These are phyloP conservation scores for Lipophrys pholis DNA, from an alignment of 2,113 vertebrate species.

Conservation along the genomic window DNA sequence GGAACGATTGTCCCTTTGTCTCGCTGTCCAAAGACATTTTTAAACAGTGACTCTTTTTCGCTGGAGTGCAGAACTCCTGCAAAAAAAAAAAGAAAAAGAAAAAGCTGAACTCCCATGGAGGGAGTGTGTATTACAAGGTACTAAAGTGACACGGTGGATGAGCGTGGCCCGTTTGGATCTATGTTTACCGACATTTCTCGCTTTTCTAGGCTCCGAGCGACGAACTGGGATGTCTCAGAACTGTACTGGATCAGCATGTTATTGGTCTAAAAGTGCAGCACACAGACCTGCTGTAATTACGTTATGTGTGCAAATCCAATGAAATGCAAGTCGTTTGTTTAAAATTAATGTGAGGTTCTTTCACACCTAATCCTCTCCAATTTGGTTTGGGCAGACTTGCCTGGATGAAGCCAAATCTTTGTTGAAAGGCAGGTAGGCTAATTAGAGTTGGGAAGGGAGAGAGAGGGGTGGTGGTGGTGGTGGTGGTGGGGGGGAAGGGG, in stretches of 20 bases:
- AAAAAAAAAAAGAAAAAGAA: no score
- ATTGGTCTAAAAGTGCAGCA: slow-evolving; percentile 7
- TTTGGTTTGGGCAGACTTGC: slow-evolving; percentile 83
- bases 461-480: slow-evolving; percentile 68
- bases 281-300: slow-evolving; percentile 37
- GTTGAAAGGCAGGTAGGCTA: slow-evolving; percentile 88
- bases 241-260: no score
- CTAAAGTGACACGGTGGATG: background rate
- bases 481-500: slow-evolving; percentile 71
- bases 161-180: background rate
- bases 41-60: no score
- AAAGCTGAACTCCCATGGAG: slow-evolving; percentile 6
- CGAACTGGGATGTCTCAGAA: slow-evolving; percentile 5
- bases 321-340: slow-evolving; percentile 65
- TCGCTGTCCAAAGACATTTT: slow-evolving; percentile 62
- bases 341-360: slow-evolving; percentile 69
- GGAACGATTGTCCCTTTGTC: slow-evolving; percentile 78
- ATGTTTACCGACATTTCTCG: slow-evolving; percentile 47
- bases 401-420: slow-evolving; percentile 88
- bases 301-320: slow-evolving; percentile 54
- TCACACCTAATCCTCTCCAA: slow-evolving; percentile 86
- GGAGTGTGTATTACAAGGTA: background rate
- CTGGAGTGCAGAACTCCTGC: no score
- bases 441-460: slow-evolving; percentile 81
- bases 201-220: slow-evolving; percentile 1